phyloP scores from a whole-genome alignment of 2,888 invertebrate species.

The Pediacus dermestoides region DNA sequence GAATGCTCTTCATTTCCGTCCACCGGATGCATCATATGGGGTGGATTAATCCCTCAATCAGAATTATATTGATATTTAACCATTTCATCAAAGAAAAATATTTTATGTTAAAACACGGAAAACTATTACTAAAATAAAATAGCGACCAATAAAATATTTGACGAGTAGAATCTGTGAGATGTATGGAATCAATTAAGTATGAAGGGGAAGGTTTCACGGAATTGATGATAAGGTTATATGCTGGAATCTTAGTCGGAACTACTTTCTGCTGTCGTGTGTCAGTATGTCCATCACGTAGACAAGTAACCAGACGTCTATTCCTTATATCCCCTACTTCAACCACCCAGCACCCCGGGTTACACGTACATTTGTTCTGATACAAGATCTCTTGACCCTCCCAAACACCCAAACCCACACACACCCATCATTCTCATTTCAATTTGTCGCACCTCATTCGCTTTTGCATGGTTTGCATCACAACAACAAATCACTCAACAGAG shows the following conservation, averaged over 20 bases:
- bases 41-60: no score
- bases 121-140: not conserved
- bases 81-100: no score
- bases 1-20: slow-evolving; percentile 12
- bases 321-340: not conserved
- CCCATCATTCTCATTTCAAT: no score
- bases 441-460: no score
- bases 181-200: slow-evolving; percentile 36
- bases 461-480: no score
- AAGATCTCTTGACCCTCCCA: slow-evolving; percentile 38
- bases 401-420: no score
- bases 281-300: slow-evolving; percentile 47
- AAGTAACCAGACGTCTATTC: slow-evolving; percentile 29
- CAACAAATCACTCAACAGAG: no score
- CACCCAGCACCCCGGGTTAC: slow-evolving; percentile 2
- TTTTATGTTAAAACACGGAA: not conserved
- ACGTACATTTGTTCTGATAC: slow-evolving; percentile 42
- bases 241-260: slow-evolving; percentile 37
- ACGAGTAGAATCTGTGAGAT: slow-evolving; percentile 23
- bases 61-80: no score
- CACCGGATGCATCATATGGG: slow-evolving; percentile 12
- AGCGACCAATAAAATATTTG: slow-evolving; percentile 4
- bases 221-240: slow-evolving; percentile 39
- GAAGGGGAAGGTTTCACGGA: slow-evolving; percentile 33
- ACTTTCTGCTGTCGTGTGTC: slow-evolving; percentile 40